Percentiles rank a stretch among this genome's conserved stretches.
Conservation (phyloP, 2,797 vertebrate species). For the Decapterus maruadsi region DNA sequence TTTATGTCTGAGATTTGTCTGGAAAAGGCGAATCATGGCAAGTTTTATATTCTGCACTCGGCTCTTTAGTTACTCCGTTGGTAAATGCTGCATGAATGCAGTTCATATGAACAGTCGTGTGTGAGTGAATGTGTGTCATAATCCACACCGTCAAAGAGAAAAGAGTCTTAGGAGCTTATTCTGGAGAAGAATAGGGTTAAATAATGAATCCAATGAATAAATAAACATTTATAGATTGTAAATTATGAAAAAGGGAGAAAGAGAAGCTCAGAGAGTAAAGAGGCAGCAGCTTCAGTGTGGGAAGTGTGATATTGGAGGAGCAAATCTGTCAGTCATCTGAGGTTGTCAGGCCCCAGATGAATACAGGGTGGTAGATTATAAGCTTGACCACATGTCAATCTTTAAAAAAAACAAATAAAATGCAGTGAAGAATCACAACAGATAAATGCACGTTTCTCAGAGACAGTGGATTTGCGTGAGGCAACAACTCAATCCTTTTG, state of each 20-base stretch:
- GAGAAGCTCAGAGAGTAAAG: background rate
- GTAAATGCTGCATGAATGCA: background rate
- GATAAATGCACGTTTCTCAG: background rate
- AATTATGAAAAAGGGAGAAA: background rate
- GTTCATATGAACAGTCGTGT: background rate
- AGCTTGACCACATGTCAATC: background rate
- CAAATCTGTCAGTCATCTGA: background rate
- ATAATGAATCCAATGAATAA: constrained; percentile 1
- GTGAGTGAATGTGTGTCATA: background rate
- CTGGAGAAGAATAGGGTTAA: background rate
- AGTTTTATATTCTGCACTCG: background rate
- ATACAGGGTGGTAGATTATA: constrained; percentile 14
- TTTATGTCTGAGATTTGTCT: background rate
- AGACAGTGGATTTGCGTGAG: background rate
- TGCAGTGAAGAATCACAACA: background rate
- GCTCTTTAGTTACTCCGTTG: background rate
- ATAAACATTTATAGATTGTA: background rate
- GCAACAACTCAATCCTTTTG: background rate
- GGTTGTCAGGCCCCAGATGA: background rate
- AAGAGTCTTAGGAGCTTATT: too few species aligned
- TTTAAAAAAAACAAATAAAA: too few species aligned
- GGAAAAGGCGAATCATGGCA: background rate
- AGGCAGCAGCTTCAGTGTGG: background rate
- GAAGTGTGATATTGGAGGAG: background rate
- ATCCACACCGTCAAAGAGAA: background rate